phyloP scores from a whole-genome alignment of 2,797 vertebrate genomes.

The Myotis findleyi region DNA sequence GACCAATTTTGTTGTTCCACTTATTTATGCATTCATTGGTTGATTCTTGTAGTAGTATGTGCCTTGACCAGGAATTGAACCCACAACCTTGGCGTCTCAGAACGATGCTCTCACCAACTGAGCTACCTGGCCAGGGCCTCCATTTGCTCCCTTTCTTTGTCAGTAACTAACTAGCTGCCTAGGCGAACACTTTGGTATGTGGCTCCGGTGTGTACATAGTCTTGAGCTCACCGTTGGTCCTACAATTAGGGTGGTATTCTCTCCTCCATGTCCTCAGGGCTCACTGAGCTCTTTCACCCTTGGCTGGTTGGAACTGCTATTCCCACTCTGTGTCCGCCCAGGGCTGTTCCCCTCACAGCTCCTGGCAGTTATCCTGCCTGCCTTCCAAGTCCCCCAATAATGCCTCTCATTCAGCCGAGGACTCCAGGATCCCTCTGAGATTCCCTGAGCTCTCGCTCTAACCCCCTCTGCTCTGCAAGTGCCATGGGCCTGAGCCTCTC shows the following conservation, averaged over 20 bases:
- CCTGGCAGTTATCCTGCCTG: background rate
- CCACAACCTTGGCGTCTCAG: background rate
- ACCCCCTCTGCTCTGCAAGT: background rate
- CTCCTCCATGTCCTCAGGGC: rapidly evolving
- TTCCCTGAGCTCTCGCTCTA: background rate
- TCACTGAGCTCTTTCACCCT: background rate
- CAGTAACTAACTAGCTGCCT: background rate
- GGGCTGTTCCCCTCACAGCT: background rate
- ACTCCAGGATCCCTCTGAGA: background rate
- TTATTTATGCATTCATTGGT: background rate
- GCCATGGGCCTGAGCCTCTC: too few relatives aligned
- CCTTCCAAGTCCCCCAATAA: background rate
- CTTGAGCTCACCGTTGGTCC: background rate
- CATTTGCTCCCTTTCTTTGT: background rate
- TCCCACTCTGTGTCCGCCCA: too few relatives aligned
- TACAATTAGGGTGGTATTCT: background rate
- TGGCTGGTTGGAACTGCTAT: background rate
- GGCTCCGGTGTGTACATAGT: background rate
- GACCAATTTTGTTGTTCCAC: background rate
- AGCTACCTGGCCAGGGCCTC: background rate
- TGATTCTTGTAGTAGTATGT: background rate
- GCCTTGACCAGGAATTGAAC: background rate
- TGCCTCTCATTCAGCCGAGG: background rate
- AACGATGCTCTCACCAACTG: background rate
- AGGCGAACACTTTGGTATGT: background rate